These are phyloP conservation scores for Eira barbara DNA, from an alignment of 2,113 vertebrate species.

Conservation along the genomic window DNA sequence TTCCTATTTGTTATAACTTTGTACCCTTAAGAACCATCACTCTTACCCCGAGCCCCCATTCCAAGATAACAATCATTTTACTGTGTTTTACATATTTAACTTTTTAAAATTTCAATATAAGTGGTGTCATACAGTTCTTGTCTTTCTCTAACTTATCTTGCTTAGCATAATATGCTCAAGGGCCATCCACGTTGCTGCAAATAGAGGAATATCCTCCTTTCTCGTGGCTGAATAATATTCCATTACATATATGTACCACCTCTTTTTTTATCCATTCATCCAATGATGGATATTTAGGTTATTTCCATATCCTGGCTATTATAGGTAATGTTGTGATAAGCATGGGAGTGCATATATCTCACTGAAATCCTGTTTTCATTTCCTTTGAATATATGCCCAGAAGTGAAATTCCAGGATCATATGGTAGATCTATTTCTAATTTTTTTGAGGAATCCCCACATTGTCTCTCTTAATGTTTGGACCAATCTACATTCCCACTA, in stretches of 20 bases:
- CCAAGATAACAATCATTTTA: not conserved
- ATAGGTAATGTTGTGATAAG: not conserved
- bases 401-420: not conserved
- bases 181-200: not conserved
- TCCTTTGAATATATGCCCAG: not conserved
- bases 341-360: not conserved
- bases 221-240: not conserved
- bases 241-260: not conserved
- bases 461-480: not conserved
- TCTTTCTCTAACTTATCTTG: not conserved
- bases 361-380: not conserved
- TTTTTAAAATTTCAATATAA: not conserved
- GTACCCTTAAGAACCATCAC: not conserved
- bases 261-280: not conserved
- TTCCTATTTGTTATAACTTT: not conserved
- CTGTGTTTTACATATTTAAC: not conserved
- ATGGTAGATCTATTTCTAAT: not conserved
- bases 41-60: not conserved
- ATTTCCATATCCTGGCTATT: not conserved
- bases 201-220: not conserved
- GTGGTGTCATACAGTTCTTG: not conserved
- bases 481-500: not conserved
- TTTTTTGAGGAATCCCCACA: not conserved
- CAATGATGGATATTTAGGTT: not conserved
- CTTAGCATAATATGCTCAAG: not conserved